Conservation (phyloP, 1,140 invertebrate species). For the Frieseomelitta varia region DNA sequence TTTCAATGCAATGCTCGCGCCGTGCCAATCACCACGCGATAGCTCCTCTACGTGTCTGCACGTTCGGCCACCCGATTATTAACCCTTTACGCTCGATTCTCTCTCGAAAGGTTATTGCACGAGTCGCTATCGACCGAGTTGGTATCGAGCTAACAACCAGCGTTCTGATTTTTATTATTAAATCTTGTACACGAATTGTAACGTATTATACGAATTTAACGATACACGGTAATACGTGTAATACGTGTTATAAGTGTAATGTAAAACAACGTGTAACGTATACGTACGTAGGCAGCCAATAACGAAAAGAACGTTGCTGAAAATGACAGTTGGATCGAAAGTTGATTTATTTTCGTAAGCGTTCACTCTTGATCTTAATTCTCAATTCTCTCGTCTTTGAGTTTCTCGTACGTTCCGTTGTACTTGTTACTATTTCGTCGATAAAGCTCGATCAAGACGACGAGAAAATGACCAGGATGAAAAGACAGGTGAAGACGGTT, state of each 20-base stretch:
- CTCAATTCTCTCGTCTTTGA: neutral
- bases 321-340: too few relatives aligned
- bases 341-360: too few relatives aligned
- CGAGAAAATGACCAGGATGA: neutral
- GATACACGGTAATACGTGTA: neutral
- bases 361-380: neutral
- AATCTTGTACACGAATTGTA: neutral
- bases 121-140: too few relatives aligned
- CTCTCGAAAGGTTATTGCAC: neutral
- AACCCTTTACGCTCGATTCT: constrained; percentile 1
- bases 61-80: neutral
- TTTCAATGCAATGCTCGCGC: constrained; percentile 68
- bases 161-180: neutral
- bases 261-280: too few relatives aligned
- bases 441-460: neutral
- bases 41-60: neutral
- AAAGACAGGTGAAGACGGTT: neutral
- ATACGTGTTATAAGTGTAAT: too few relatives aligned
- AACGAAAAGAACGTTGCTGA: too few relatives aligned
- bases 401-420: neutral
- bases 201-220: neutral
- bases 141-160: neutral
- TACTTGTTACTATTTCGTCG: neutral
- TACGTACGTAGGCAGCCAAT: too few relatives aligned
- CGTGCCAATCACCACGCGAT: constrained; percentile 12